Base-by-base conservation (phyloP, 2,113 vertebrate genomes). In the Lampris incognitus region DNA sequence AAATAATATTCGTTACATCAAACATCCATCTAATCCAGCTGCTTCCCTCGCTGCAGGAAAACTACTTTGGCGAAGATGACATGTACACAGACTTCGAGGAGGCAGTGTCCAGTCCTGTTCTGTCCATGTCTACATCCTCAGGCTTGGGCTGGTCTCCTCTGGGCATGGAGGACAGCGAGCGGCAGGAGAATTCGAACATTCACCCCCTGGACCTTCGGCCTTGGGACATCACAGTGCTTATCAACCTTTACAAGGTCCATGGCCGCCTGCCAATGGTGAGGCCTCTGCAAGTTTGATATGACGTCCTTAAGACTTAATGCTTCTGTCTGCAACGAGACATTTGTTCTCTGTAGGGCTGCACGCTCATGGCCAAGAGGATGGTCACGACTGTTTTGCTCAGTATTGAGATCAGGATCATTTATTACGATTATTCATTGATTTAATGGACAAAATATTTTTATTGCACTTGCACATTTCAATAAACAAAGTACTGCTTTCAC, bases 71-170 rank as follows among this genome's bases (percentile, higher is more conserved):
- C 5, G 97, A 99, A 88, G 96, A 99, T 73, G 98, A 99, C 92
- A 98, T 97, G 97, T 99, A 98, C 87, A 97, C 96, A 60, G 98
- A 99, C 90, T 99, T 99, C 87, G 98, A 99, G 87, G 97, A 99
- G 90, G 91, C 94, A 1, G 88, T 95, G 46, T 94, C 96, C 75
- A 99, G 97, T 79, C 97, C 97, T 0, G 97, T 98, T 69, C 71
- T 98, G 79, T 99, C 97, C 50, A 91, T 96, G 61, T 95, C 95
- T 9, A 95, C 96, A 0, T 98, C 97, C 44, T 98, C 97, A 0
- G 96, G 96, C 80, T 96, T 97, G 36, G 97, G 97, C 4, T 99
- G 97, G 97, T 96, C 96, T 66, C 96, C 96, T 5, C 95, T 97
- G n/a, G 97, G 96, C 59, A 92, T 97, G 87, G 96, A 96, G 73